Conservation (phyloP, 2,888 invertebrate genomes). For the Rhagium mordax region DNA sequence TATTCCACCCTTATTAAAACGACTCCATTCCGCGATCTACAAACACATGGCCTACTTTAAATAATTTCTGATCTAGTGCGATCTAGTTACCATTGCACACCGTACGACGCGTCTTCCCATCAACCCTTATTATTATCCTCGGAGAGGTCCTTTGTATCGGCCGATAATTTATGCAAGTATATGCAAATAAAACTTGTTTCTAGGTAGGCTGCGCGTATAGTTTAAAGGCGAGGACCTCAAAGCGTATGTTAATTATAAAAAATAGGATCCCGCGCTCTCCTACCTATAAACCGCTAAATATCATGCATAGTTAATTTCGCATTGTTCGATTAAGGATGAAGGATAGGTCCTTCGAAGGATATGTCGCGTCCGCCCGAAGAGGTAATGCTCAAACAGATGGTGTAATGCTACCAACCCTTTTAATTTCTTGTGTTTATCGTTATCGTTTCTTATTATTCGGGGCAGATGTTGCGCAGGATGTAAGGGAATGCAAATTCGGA, state of each 20-base stretch:
- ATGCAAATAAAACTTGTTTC: conserved; percentile 55
- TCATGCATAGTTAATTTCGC: conserved; percentile 57
- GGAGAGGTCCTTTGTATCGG: conserved; percentile 45
- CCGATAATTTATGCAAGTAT: conserved; percentile 54
- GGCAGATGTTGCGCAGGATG: conserved; percentile 46
- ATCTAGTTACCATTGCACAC: conserved; percentile 46
- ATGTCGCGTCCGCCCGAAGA: conserved; percentile 36
- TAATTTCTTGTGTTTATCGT: conserved; percentile 51
- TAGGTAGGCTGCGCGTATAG: conserved; percentile 45
- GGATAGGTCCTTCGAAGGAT: conserved; percentile 39
- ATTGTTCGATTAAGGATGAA: conserved; percentile 47
- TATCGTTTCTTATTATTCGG: conserved; percentile 44
- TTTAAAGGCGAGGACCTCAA: conserved; percentile 29
- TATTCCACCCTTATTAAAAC: conserved; percentile 49
- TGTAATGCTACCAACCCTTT: conserved; percentile 38
- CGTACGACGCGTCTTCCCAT: conserved; percentile 43
- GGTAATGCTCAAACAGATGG: conserved; percentile 40
- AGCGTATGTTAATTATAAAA: conserved; percentile 26
- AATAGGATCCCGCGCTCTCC: background rate
- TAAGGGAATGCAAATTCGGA: conserved; percentile 48
- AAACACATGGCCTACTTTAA: conserved; percentile 52
- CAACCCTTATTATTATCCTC: conserved; percentile 47
- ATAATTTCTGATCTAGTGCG: conserved; percentile 47
- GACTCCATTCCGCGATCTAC: conserved; percentile 43
- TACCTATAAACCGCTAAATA: conserved; percentile 49